These are phyloP conservation scores for Arbacia lixula DNA, from an alignment of 53 echinoderm and acorn worm genomes.

Conservation along the genomic window DNA sequence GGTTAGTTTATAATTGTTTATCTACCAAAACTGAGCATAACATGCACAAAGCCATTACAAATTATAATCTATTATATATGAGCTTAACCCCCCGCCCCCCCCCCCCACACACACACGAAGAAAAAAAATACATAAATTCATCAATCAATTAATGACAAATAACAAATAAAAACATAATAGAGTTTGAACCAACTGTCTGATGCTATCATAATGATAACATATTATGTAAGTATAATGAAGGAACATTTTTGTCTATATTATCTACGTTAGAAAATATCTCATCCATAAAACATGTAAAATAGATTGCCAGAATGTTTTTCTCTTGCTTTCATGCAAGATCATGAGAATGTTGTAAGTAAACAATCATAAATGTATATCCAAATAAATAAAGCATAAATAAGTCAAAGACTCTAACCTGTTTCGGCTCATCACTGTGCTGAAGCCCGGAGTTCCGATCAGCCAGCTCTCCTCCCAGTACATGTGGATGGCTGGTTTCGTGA, in stretches of 20 bases:
- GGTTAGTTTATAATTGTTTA: too few relatives aligned
- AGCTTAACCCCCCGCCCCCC: too few relatives aligned
- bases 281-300: too few relatives aligned
- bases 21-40: neutral
- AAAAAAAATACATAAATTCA: neutral
- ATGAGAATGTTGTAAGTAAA: neutral
- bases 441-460: conserved; percentile 15
- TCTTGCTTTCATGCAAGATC: too few relatives aligned
- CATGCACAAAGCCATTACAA: neutral
- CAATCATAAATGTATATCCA: neutral
- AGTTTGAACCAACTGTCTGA: neutral
- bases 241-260: neutral
- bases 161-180: neutral
- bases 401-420: neutral
- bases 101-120: too few relatives aligned
- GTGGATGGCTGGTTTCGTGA: conserved; percentile 7
- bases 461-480: conserved; percentile 49
- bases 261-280: neutral
- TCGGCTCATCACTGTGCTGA: neutral
- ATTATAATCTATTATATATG: neutral
- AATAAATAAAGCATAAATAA: neutral
- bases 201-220: too few relatives aligned
- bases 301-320: too few relatives aligned
- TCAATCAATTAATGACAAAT: neutral
- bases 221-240: too few relatives aligned